These are phyloP conservation scores for Perca fluviatilis DNA, from an alignment of 2,113 vertebrate genomes.

Conservation along the genomic window DNA sequence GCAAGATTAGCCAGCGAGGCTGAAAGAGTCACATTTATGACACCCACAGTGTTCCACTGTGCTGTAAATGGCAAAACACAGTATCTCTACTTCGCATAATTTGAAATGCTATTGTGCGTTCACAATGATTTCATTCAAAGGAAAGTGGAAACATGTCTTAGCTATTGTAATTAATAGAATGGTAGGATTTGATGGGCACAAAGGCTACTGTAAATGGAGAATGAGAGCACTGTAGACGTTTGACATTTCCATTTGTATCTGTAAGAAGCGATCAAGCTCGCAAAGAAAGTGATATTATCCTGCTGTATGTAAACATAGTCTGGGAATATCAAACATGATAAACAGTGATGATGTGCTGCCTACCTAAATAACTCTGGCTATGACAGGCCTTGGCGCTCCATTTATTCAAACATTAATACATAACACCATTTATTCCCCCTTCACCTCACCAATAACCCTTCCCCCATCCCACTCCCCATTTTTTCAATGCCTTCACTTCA, in stretches of 20 bases:
- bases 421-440: neutral
- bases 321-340: slow-evolving; percentile 39
- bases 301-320: slow-evolving; percentile 59
- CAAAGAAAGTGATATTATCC: slow-evolving; percentile 48
- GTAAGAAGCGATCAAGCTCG: slow-evolving; percentile 36
- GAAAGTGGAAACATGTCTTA: slow-evolving; percentile 14
- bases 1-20: slow-evolving; percentile 57
- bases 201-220: slow-evolving; percentile 23
- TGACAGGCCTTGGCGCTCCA: slow-evolving; percentile 34
- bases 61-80: slow-evolving; percentile 27
- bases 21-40: slow-evolving; percentile 48
- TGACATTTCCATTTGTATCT: slow-evolving; percentile 57
- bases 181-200: slow-evolving; percentile 22
- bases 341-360: slow-evolving; percentile 38
- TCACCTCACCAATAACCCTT: neutral
- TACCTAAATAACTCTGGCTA: slow-evolving; percentile 40
- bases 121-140: slow-evolving; percentile 29
- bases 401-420: slow-evolving; percentile 41
- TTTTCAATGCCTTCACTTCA: slow-evolving; percentile 2
- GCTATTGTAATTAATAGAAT: slow-evolving; percentile 51
- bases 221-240: slow-evolving; percentile 17
- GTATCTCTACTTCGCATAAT: slow-evolving; percentile 29
- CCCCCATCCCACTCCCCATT: neutral
- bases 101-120: slow-evolving; percentile 22
- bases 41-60: slow-evolving; percentile 27